These are phyloP conservation scores for Panulirus ornatus DNA, from an alignment of 1,140 invertebrate genomes.

Conservation along the genomic window DNA sequence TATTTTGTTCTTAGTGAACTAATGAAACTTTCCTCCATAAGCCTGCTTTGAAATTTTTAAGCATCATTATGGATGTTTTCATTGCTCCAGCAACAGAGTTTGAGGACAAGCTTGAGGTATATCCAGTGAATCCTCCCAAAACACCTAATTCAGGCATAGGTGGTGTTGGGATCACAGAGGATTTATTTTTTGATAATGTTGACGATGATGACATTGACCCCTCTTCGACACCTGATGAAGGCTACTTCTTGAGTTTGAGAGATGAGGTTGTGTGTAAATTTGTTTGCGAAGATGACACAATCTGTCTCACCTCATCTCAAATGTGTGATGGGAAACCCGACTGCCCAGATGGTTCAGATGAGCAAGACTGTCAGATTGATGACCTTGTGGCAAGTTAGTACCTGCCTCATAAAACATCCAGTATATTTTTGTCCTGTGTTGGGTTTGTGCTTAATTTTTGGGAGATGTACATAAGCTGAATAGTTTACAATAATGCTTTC, in stretches of 20 bases:
- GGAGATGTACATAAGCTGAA: no score
- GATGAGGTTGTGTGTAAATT: slow-evolving; percentile 40
- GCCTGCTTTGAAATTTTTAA: background rate
- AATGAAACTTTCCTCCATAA: background rate
- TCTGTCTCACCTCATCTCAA: slow-evolving; percentile 4
- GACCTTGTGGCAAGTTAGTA: slow-evolving; percentile 53
- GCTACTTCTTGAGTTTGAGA: slow-evolving; percentile 23
- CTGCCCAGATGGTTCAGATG: slow-evolving; percentile 94
- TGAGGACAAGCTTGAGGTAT: background rate
- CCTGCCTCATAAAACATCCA: background rate
- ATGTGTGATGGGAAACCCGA: slow-evolving; percentile 91
- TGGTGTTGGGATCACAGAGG: slow-evolving; percentile 27
- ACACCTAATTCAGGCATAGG: background rate
- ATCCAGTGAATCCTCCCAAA: background rate
- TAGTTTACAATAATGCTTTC: no score
- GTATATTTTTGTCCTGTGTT: no score
- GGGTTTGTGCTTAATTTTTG: no score
- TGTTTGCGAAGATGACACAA: slow-evolving; percentile 24
- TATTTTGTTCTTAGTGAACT: background rate
- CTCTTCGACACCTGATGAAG: slow-evolving; percentile 53
- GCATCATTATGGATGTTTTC: background rate
- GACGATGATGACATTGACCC: slow-evolving; percentile 36
- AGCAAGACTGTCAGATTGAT: slow-evolving; percentile 85
- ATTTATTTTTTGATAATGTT: slow-evolving; percentile 43
- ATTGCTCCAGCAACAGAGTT: background rate